phyloP scores from a whole-genome alignment of 2,888 invertebrate genomes.

The Drosophila nr. perissopoda region DNA sequence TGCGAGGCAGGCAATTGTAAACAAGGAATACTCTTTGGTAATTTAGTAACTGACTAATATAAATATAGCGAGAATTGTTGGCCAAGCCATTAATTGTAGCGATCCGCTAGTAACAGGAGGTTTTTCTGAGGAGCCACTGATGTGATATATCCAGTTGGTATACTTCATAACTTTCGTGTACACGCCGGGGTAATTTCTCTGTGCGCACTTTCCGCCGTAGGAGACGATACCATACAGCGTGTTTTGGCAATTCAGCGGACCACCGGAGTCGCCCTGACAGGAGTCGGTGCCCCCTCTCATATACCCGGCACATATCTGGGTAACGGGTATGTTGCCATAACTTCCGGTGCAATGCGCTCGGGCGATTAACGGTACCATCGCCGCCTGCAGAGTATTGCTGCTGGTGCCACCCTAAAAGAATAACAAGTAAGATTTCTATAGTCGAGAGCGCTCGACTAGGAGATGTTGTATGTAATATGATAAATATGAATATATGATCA shows the following conservation, averaged over 20 bases:
- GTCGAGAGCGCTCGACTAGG: not conserved
- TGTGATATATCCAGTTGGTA: slow-evolving; percentile 61
- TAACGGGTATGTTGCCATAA: slow-evolving; percentile 52
- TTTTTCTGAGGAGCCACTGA: slow-evolving; percentile 34
- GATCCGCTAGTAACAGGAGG: not conserved
- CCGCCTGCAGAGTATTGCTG: slow-evolving; percentile 44
- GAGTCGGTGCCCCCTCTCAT: slow-evolving; percentile 73
- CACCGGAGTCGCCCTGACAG: slow-evolving; percentile 83
- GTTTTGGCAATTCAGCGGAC: slow-evolving; percentile 71
- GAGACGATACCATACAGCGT: slow-evolving; percentile 75
- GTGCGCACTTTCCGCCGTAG: slow-evolving; percentile 74
- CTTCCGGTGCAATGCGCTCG: slow-evolving; percentile 39
- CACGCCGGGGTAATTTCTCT: slow-evolving; percentile 70
- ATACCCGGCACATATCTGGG: slow-evolving; percentile 77
- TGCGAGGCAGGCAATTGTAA: not conserved
- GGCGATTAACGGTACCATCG: slow-evolving; percentile 60
- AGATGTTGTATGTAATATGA: not conserved
- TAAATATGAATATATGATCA: not conserved
- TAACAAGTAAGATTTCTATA: not conserved
- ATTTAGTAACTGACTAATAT: slow-evolving; percentile 13
- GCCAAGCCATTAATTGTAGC: not conserved
- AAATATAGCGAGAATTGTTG: slow-evolving; percentile 17
- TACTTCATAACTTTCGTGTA: slow-evolving; percentile 78
- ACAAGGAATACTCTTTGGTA: not conserved
- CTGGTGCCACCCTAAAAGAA: not conserved